Conservation (phyloP, 30 jellyfish, hydroid and myxozoan species). For the Mastigias papua region DNA sequence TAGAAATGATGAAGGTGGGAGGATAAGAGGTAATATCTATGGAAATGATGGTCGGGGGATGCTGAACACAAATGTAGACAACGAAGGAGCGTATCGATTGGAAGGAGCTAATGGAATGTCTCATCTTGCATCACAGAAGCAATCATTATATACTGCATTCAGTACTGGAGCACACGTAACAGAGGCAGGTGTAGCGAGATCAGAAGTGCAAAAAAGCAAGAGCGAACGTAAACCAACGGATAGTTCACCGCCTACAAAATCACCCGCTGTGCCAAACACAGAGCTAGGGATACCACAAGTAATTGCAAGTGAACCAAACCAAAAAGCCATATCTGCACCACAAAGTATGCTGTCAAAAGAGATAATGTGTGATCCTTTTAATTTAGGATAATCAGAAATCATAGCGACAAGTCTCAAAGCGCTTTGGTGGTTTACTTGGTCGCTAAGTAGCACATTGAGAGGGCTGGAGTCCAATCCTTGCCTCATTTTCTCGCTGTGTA, state of each 20-base stretch:
- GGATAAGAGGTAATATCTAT: not conserved
- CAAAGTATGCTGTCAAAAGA: constrained; percentile 12
- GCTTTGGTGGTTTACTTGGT: no score
- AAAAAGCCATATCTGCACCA: not conserved
- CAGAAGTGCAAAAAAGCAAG: constrained; percentile 7
- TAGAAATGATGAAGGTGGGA: not conserved
- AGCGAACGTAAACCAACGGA: constrained; percentile 12
- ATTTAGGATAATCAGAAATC: no score
- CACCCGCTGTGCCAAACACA: constrained; percentile 66
- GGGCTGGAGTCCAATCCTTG: no score
- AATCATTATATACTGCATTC: constrained; percentile 14
- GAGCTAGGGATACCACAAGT: constrained; percentile 70
- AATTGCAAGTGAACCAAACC: constrained; percentile 12
- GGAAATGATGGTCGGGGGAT: constrained; percentile 17
- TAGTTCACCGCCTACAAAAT: constrained; percentile 30
- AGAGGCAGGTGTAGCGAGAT: not conserved
- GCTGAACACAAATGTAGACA: not conserved
- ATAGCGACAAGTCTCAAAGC: no score
- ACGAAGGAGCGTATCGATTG: not conserved
- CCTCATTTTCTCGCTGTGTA: no score
- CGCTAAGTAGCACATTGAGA: no score
- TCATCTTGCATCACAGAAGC: constrained; percentile 47
- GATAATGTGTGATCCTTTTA: no score
- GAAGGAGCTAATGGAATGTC: not conserved
- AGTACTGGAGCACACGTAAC: constrained; percentile 33